Evolutionary conservation across 2,888 invertebrate genomes (phyloP), one percentile per base, ranked within the genome.

Genomic region (Ormyrus pomaceus): DNA sequence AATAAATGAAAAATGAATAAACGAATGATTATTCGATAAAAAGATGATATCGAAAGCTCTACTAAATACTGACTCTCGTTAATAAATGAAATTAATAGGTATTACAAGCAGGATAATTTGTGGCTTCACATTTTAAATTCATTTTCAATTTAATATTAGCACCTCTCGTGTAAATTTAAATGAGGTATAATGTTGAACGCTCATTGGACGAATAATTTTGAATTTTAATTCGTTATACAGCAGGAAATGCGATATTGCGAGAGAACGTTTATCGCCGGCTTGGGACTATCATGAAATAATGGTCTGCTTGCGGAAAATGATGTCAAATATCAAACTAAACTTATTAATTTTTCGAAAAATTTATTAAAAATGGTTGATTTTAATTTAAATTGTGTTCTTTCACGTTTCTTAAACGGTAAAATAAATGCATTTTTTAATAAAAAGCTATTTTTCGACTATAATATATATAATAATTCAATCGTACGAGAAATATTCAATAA

Each of bases 141-240:
- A 51, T 70, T 71, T 71, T 64, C 64, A 77, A 77, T 71, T 51
- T 19, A 58, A 34, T 10, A 69, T 53, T 34, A 70, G 48, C 13
- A 45, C 56, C 56, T n/a, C 46, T 19, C 9, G 11, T 64, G 56
- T 71, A 77, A 58, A 77, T 77, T 70, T 3, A 13, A 56, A 59
- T 46, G 65, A 65, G 19, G 48, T 55, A 45, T 48, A 58, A 45
- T 69, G 48, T 69, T 55, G 10, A 77, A 71, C 19, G 53, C 59
- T 65, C 77, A 58, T 11, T 11, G 50, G 64, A 10, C 58, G 55
- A 76, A 76, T 71, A 76, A 80, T 80, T 75, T 71, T 59, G 53
- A 79, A 79, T 74, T 75, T 80, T n/a, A 46, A 74, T 70, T 79
- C 70, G 46, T 58, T 13, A 10, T n/a, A 46, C 9, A 34, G 46